Evolutionary conservation across 2,113 vertebrate species (phyloP).

Genomic region (pig (Sus scrofa)): DNA sequence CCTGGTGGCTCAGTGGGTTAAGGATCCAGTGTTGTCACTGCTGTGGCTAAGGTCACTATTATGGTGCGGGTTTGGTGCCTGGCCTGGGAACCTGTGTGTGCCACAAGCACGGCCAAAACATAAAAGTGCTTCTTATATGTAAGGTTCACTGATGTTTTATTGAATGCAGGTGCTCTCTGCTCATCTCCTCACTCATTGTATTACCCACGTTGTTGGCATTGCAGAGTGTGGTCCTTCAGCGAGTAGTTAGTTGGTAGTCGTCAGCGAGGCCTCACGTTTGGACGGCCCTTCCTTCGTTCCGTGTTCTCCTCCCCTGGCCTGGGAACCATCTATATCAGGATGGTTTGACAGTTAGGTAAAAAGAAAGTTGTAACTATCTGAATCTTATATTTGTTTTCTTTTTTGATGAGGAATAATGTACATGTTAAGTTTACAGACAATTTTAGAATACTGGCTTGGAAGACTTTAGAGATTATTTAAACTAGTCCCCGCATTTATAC

Average conservation of each 20-base stretch:
- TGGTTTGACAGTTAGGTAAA: not conserved
- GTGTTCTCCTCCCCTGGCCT: not conserved
- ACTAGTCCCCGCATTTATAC: not conserved
- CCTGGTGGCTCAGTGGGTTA: too few relatives aligned
- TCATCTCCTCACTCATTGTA: not conserved
- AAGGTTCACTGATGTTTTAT: not conserved
- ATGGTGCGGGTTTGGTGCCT: too few relatives aligned
- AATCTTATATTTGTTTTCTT: not conserved
- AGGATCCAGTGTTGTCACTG: too few relatives aligned
- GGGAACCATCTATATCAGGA: not conserved
- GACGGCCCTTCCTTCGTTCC: not conserved
- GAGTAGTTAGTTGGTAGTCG: not conserved
- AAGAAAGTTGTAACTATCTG: not conserved
- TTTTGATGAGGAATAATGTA: not conserved
- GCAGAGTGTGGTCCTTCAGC: not conserved
- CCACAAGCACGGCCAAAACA: too few relatives aligned
- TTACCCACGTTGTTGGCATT: not conserved
- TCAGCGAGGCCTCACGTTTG: not conserved
- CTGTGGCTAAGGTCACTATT: too few relatives aligned
- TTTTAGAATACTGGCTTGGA: not conserved
- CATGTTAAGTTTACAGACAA: not conserved
- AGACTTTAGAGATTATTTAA: not conserved
- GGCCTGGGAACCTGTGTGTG: too few relatives aligned
- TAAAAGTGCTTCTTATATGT: not conserved
- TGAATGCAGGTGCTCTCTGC: not conserved